Percentiles rank a stretch among this genome's conserved stretches.
phyloP scores from a whole-genome alignment of 2,797 vertebrate genomes.

The Hydrophis major region DNA sequence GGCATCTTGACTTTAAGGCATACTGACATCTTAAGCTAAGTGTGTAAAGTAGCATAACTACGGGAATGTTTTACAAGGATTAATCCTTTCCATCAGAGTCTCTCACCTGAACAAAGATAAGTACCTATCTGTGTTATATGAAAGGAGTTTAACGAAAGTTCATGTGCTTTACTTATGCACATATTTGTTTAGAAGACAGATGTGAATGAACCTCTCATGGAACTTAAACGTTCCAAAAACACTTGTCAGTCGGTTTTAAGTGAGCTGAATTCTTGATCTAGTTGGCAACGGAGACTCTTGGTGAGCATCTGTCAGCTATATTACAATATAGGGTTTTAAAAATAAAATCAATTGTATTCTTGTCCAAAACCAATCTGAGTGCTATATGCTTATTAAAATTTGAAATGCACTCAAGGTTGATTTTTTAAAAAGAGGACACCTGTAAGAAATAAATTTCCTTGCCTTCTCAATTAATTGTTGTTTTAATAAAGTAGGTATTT shows the following conservation, averaged over 20 bases:
- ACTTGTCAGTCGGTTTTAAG: neutral
- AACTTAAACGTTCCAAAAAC: neutral
- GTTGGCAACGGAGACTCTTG: neutral
- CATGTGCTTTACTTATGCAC: neutral
- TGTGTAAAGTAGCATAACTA: neutral
- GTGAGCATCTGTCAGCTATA: neutral
- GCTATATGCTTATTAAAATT: neutral
- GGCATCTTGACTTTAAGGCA: neutral
- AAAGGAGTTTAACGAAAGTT: neutral
- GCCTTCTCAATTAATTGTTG: neutral
- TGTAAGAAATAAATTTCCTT: neutral
- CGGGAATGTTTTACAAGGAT: neutral
- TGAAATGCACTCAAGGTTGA: neutral
- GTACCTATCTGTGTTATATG: neutral
- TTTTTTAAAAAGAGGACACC: neutral
- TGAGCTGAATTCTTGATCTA: neutral
- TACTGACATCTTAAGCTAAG: neutral
- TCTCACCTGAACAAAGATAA: neutral
- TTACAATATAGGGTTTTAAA: neutral
- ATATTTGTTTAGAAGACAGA: constrained; percentile 3
- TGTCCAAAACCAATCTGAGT: neutral
- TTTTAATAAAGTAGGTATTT: neutral
- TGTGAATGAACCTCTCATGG: constrained; percentile 2
- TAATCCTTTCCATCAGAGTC: neutral
- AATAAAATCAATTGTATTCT: neutral